Evolutionary conservation across 2,113 vertebrate species (phyloP).

Genomic region (Campylomormyrus numenius): DNA sequence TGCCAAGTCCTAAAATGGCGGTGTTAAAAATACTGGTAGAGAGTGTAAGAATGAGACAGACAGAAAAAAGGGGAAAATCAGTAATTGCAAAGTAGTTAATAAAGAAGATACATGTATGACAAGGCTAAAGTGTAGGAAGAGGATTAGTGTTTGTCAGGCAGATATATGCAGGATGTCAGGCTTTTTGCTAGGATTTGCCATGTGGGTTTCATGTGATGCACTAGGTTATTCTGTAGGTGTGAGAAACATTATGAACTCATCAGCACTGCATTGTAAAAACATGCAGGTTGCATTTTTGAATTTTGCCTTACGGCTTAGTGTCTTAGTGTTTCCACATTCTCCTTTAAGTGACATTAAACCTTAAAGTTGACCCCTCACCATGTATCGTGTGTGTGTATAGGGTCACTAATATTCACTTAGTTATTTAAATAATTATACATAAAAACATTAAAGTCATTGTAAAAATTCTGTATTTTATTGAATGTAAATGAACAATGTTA

Average conservation of each 20-base stretch:
- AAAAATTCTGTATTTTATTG: neutral
- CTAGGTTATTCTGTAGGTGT: neutral
- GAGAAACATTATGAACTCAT: neutral
- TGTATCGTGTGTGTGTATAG: neutral
- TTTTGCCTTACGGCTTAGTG: neutral
- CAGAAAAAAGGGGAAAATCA: slow-evolving; percentile 18
- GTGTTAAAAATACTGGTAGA: slow-evolving; percentile 39
- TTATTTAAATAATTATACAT: neutral
- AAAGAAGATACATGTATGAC: neutral
- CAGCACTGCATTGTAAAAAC: neutral
- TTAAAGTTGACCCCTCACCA: neutral
- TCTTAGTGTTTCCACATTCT: neutral
- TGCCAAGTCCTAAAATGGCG: slow-evolving; percentile 27
- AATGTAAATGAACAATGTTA: neutral
- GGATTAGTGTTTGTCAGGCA: neutral
- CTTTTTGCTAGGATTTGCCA: neutral
- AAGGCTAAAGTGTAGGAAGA: neutral
- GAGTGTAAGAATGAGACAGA: slow-evolving; percentile 52
- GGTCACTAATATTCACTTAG: neutral
- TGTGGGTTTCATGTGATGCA: neutral
- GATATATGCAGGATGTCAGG: neutral
- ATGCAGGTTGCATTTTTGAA: neutral
- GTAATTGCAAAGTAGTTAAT: neutral
- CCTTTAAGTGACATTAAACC: neutral
- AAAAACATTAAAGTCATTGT: neutral